Conservation (phyloP, 2,888 invertebrate genomes). For the Drosophila atripex region DNA sequence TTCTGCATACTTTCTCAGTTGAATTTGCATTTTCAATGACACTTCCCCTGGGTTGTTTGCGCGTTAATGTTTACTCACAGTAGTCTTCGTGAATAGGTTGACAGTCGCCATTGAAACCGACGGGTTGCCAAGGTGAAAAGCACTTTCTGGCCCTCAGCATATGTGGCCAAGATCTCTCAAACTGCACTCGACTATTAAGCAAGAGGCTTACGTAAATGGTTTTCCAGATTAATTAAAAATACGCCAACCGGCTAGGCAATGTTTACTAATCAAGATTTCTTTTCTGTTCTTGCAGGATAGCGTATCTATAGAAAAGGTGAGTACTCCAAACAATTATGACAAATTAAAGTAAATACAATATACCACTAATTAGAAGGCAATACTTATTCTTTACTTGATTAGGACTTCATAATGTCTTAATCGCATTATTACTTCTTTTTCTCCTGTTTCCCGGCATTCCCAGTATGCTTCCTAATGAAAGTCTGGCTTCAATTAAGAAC, state of each 20-base stretch:
- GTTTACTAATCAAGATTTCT: conserved; percentile 19
- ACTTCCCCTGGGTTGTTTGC: conserved; percentile 55
- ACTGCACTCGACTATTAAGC: background rate
- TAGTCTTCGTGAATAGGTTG: conserved; percentile 30
- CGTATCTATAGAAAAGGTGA: conserved; percentile 37
- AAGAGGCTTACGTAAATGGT: background rate
- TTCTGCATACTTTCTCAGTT: conserved; percentile 30
- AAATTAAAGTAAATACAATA: background rate
- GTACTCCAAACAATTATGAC: conserved; percentile 4
- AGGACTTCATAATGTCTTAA: background rate
- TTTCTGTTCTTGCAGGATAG: conserved; percentile 29
- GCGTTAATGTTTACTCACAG: conserved; percentile 23
- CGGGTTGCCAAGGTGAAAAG: conserved; percentile 26
- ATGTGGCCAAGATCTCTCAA: conserved; percentile 2
- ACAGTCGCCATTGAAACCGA: conserved; percentile 31
- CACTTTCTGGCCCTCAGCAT: conserved; percentile 5
- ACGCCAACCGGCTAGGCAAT: conserved; percentile 6
- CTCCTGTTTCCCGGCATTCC: background rate
- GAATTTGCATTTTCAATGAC: conserved; percentile 40
- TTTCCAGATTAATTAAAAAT: conserved; percentile 20
- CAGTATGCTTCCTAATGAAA: background rate
- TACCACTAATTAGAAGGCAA: background rate
- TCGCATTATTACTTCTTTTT: background rate
- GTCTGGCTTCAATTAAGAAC: conserved; percentile 1
- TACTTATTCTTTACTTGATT: background rate